These are phyloP conservation scores for Dinocampus coccinellae DNA, from an alignment of 2,888 invertebrate genomes.

Conservation along the genomic window DNA sequence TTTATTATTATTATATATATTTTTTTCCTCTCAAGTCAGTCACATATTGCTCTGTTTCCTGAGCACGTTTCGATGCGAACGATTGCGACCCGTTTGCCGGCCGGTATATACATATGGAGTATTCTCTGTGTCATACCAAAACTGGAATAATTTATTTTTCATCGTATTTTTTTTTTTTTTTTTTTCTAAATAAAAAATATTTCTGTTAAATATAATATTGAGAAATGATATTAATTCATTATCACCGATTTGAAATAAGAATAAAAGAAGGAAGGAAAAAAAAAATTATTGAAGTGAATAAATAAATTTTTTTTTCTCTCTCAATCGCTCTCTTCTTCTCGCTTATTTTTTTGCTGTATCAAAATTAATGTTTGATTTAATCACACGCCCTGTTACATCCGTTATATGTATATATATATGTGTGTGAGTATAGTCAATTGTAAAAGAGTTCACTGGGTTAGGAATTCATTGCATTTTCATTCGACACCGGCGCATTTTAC, in stretches of 20 bases:
- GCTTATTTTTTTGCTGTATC: not conserved
- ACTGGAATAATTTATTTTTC: slow-evolving; percentile 33
- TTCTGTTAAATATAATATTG: not conserved
- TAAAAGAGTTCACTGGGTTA: slow-evolving; percentile 52
- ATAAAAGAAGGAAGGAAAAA: no score
- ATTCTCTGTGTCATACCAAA: slow-evolving; percentile 35
- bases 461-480: slow-evolving; percentile 45
- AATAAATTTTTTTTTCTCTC: not conserved
- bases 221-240: not conserved
- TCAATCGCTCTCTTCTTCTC: not conserved
- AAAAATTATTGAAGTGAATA: no score
- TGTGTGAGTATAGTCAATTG: slow-evolving; percentile 34
- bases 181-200: no score
- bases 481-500: slow-evolving; percentile 1
- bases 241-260: no score
- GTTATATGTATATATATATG: slow-evolving; percentile 6
- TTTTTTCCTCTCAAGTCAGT: not conserved
- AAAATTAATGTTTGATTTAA: not conserved
- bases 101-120: not conserved
- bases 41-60: slow-evolving; percentile 44
- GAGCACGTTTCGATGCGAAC: slow-evolving; percentile 48
- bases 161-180: not conserved
- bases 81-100: slow-evolving; percentile 43
- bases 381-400: not conserved
- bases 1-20: no score